Conservation (phyloP, 1,140 invertebrate genomes). For the Lanistes nyassanus region DNA sequence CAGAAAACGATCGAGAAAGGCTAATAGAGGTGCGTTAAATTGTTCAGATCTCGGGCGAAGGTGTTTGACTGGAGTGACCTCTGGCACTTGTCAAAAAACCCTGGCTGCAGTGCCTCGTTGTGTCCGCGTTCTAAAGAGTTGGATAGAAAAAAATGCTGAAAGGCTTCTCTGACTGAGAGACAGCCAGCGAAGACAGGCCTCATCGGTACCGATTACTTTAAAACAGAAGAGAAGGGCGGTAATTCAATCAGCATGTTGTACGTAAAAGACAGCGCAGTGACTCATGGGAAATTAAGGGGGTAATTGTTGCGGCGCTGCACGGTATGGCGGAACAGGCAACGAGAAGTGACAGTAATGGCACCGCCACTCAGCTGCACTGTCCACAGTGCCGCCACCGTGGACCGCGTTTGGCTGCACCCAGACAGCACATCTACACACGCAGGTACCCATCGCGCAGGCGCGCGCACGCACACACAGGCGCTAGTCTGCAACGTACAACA, state of each 20-base stretch:
- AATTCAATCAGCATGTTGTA: slow-evolving; percentile 29
- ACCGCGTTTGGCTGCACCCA: not conserved
- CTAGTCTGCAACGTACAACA: not conserved
- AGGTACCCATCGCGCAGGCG: not conserved
- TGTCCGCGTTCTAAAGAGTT: no score
- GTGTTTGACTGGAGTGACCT: not conserved
- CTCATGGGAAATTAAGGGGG: slow-evolving; percentile 29
- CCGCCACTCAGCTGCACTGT: not conserved
- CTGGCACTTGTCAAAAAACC: not conserved
- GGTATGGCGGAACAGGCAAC: not conserved
- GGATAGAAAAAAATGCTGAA: slow-evolving; percentile 1
- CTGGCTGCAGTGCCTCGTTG: not conserved
- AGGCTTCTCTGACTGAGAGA: not conserved
- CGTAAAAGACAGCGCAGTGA: slow-evolving; percentile 25
- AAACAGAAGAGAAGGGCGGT: slow-evolving; percentile 9
- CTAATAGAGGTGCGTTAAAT: no score
- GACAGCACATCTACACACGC: not conserved
- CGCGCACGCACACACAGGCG: not conserved
- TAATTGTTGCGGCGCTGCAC: slow-evolving; percentile 14
- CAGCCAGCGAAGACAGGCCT: not conserved
- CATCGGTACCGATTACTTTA: not conserved
- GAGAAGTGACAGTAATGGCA: slow-evolving; percentile 21
- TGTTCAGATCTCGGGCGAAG: no score
- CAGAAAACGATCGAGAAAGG: no score
- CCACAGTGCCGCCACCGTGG: not conserved